A percentile compares a stretch with the other conserved stretches of the same genome.
Conservation (phyloP, 2,113 vertebrate genomes). For the Girardinichthys multiradiatus region DNA sequence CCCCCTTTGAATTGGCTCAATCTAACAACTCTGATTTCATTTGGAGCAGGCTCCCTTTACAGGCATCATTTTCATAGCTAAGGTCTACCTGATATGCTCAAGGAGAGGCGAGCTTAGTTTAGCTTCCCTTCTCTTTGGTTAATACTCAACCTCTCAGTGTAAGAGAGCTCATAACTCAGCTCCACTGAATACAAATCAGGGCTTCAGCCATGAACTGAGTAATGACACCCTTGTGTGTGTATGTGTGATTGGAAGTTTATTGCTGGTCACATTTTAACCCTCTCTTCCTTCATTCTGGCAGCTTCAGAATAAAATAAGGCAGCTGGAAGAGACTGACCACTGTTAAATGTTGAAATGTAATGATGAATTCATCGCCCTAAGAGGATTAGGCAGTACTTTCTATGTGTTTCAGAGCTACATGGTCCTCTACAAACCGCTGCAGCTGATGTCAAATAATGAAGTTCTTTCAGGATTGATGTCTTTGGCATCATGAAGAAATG, state of each 20-base stretch:
- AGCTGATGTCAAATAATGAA: no score
- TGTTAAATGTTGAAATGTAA: not conserved
- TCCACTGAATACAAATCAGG: conserved; percentile 68
- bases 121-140: conserved; percentile 25
- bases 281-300: conserved; percentile 43
- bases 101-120: conserved; percentile 5
- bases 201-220: conserved; percentile 35
- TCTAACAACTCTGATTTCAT: conserved; percentile 9
- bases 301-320: conserved; percentile 29
- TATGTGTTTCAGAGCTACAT: no score
- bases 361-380: no score
- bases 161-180: conserved; percentile 59
- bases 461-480: no score
- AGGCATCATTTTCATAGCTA: not conserved
- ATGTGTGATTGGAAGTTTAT: conserved; percentile 33
- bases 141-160: conserved; percentile 43
- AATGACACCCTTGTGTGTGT: conserved; percentile 23
- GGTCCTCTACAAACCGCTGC: no score
- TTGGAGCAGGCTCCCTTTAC: not conserved
- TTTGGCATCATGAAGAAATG: no score
- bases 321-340: not conserved
- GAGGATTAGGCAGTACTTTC: no score
- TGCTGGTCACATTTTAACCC: conserved; percentile 66
- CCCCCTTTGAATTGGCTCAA: not conserved
- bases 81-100: conserved; percentile 5